Evolutionary conservation across 2,113 vertebrate genomes (phyloP).

Genomic region (Todiramphus saurophagus): DNA sequence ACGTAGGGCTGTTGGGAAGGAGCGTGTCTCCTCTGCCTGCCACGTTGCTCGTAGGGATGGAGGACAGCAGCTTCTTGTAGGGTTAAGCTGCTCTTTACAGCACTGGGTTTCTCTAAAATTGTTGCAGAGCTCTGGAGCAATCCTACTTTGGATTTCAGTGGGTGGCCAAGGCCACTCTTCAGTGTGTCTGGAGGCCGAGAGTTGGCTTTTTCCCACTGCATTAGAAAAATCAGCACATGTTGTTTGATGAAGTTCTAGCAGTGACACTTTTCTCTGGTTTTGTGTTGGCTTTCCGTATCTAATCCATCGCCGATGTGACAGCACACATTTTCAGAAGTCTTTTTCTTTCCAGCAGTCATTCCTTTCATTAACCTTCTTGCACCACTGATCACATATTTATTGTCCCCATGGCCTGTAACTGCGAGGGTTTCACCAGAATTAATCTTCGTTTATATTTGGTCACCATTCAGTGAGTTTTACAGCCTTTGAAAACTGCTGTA

Average conservation of each 20-base stretch:
- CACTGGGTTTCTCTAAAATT: background rate
- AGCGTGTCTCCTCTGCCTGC: background rate
- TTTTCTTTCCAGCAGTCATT: slow-evolving; percentile 25
- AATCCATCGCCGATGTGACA: slow-evolving; percentile 47
- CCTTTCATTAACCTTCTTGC: slow-evolving; percentile 75
- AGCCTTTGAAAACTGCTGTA: slow-evolving; percentile 36
- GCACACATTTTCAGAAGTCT: background rate
- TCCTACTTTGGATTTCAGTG: background rate
- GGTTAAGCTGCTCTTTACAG: background rate
- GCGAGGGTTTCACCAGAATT: slow-evolving; percentile 49
- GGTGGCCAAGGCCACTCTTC: background rate
- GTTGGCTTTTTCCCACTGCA: background rate
- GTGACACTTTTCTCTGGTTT: slow-evolving; percentile 17
- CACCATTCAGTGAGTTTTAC: slow-evolving; percentile 67
- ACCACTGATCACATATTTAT: slow-evolving; percentile 76
- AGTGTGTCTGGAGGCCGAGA: background rate
- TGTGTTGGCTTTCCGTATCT: background rate
- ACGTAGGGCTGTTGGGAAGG: accelerated
- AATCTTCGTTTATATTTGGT: slow-evolving; percentile 67
- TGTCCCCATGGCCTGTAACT: slow-evolving; percentile 15
- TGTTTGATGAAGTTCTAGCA: slow-evolving; percentile 18
- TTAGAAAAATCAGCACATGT: slow-evolving; percentile 24
- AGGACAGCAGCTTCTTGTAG: background rate
- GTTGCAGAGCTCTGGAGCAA: background rate
- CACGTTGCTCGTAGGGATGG: background rate